Evolutionary conservation across 1,140 invertebrate genomes (phyloP).

Genomic region (Lordiphosa stackelbergi): DNA sequence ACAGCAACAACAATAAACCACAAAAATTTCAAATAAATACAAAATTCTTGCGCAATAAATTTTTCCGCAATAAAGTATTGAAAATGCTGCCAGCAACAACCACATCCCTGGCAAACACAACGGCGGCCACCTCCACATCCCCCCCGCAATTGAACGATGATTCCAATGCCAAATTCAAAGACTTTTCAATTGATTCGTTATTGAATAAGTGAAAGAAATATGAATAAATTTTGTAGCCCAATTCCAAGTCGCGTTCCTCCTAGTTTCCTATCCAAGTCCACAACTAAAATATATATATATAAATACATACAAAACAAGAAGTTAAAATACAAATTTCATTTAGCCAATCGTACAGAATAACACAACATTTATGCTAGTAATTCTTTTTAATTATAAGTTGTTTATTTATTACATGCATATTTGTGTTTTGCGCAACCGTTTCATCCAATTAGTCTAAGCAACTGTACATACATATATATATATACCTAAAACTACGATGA

Average conservation of each 20-base stretch:
- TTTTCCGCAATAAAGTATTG: conserved; percentile 65
- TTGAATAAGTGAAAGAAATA: conserved; percentile 57
- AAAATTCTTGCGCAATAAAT: conserved; percentile 65
- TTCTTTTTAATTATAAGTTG: conserved; percentile 34
- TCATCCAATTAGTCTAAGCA: conserved; percentile 45
- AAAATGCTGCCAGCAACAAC: conserved; percentile 41
- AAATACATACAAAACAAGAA: background rate
- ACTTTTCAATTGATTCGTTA: conserved; percentile 76
- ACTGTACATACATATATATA: conserved; percentile 33
- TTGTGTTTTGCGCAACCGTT: conserved; percentile 36
- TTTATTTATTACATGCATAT: conserved; percentile 69
- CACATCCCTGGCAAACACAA: no score
- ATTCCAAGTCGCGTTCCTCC: conserved; percentile 60
- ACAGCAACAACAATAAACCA: conserved; percentile 30
- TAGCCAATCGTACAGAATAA: conserved; percentile 55
- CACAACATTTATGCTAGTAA: conserved; percentile 33
- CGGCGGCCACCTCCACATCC: conserved; percentile 7
- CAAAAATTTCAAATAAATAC: conserved; percentile 74
- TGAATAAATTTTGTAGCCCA: conserved; percentile 46
- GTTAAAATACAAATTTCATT: conserved; percentile 32
- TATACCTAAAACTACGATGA: conserved; percentile 40
- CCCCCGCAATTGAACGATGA: conserved; percentile 56
- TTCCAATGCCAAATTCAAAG: conserved; percentile 76
- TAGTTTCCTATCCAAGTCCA: conserved; percentile 23
- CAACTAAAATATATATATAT: background rate